Evolutionary conservation across 2,888 invertebrate species (phyloP).

Genomic region (Drosophila infuscata): DNA sequence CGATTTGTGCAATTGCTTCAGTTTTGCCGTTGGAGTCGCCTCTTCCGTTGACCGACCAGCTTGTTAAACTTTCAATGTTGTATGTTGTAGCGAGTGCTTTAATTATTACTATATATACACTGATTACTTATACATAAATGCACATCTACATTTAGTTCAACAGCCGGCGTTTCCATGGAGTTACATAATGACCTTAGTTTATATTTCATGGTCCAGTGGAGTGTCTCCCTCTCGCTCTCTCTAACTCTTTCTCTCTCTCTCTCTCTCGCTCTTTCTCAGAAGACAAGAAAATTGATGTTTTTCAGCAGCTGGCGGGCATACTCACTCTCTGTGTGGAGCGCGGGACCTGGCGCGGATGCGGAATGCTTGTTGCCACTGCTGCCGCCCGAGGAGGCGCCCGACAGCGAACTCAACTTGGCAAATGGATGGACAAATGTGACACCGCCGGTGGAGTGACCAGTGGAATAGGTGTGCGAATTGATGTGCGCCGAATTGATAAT

Average conservation of each 20-base stretch:
- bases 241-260: not conserved
- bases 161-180: slow-evolving; percentile 39
- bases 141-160: slow-evolving; percentile 36
- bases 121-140: slow-evolving; percentile 9
- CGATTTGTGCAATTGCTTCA: slow-evolving; percentile 23
- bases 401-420: slow-evolving; percentile 81
- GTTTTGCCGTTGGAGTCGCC: slow-evolving; percentile 1
- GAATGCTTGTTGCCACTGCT: slow-evolving; percentile 73
- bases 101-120: slow-evolving; percentile 41
- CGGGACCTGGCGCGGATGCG: slow-evolving; percentile 62
- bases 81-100: slow-evolving; percentile 36
- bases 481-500: slow-evolving; percentile 91
- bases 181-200: slow-evolving; percentile 64
- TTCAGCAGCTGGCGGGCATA: slow-evolving; percentile 59
- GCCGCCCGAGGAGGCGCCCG: slow-evolving; percentile 82
- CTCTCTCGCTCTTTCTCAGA: slow-evolving; percentile 32
- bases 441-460: slow-evolving; percentile 64
- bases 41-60: slow-evolving; percentile 48
- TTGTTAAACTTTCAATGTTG: slow-evolving; percentile 51
- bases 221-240: not conserved
- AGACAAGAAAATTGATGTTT: slow-evolving; percentile 54
- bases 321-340: slow-evolving; percentile 84
- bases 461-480: slow-evolving; percentile 85
- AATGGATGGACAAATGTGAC: slow-evolving; percentile 78
- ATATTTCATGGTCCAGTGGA: slow-evolving; percentile 35